Evolutionary conservation across 2,797 vertebrate genomes (phyloP), one percentile per base, ranked within the genome.

Genomic region (Pseudochromis fuscus): DNA sequence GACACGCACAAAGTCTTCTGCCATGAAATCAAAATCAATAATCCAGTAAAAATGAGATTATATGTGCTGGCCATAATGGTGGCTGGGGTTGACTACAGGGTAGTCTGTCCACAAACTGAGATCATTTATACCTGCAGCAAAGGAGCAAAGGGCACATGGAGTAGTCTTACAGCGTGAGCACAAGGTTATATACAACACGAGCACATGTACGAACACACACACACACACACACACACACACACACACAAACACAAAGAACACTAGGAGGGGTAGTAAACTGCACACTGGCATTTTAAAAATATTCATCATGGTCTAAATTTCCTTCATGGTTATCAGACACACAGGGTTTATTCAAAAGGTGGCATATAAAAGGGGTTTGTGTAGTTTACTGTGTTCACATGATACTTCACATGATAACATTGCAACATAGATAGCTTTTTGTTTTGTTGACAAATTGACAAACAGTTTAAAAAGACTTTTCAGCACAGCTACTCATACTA

Each of bases 61-160:
- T 63, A 45, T 73, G 21, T 63, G 24, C 16, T 15, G 18, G 79
- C 87, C 94, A 94, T 95, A 64, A 12, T 76, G 30, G 18, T 21
- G 18, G 13, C 19, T 37, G 0, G 4, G 23, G 1, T 1, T 59
- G 18, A 40, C 46, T 21, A 51, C 16, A 23, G 30, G 19, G 19
- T 31, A 0, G 5, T 0, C 8, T 56, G 5, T 71, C n/a, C 11
- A 1, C 48, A 56, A 18, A 16, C 21, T 16, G 0, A 58, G n/a
- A 63, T 51, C 16, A 33, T 83, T 87, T 86, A 78, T 86, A 57
- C 35, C 59, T 58, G 51, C 72, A 87, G 33, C 7, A 5, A 52
- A 44, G 72, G 87, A 83, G 71, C 91, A 94, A 94, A 94, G 94
- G 78, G 78, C 89, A 81, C n/a, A 45, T 2, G 28, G 23, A 57